These are phyloP conservation scores for Matsumurasca onukii DNA, from an alignment of 1,140 invertebrate genomes.

Conservation along the genomic window DNA sequence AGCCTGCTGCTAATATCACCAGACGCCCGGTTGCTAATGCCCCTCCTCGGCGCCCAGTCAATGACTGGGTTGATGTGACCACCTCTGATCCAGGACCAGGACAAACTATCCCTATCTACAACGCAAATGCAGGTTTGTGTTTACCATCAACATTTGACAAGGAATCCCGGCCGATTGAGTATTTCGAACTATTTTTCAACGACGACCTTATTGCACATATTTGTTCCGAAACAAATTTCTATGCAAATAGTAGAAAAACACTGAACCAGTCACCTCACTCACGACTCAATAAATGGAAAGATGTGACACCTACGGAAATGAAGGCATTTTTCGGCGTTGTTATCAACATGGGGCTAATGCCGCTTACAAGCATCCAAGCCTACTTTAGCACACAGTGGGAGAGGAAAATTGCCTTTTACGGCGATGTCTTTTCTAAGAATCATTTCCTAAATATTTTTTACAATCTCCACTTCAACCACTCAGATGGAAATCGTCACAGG, in stretches of 20 bases:
- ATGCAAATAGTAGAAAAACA: background rate
- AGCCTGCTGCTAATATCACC: no score
- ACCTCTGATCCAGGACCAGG: background rate
- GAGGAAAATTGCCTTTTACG: background rate
- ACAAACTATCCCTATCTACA: background rate
- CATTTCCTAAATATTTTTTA: conserved; percentile 1
- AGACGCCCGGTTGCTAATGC: no score
- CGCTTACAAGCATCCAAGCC: background rate
- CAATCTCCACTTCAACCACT: conserved; percentile 11
- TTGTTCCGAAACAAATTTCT: conserved; percentile 15
- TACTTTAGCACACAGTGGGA: conserved; percentile 10
- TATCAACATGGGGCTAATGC: conserved; percentile 10
- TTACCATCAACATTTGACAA: background rate
- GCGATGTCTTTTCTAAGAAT: conserved; percentile 2
- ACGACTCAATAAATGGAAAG: background rate
- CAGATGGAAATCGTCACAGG: background rate
- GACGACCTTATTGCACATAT: background rate
- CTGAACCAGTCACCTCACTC: background rate
- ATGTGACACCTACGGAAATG: background rate
- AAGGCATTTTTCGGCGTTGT: conserved; percentile 10
- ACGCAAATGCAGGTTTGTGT: background rate
- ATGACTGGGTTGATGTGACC: background rate
- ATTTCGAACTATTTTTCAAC: conserved; percentile 13
- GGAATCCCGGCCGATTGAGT: background rate
- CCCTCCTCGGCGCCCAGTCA: no score